phyloP scores from a whole-genome alignment of 2,113 vertebrate species.

The Vulpes lagopus region DNA sequence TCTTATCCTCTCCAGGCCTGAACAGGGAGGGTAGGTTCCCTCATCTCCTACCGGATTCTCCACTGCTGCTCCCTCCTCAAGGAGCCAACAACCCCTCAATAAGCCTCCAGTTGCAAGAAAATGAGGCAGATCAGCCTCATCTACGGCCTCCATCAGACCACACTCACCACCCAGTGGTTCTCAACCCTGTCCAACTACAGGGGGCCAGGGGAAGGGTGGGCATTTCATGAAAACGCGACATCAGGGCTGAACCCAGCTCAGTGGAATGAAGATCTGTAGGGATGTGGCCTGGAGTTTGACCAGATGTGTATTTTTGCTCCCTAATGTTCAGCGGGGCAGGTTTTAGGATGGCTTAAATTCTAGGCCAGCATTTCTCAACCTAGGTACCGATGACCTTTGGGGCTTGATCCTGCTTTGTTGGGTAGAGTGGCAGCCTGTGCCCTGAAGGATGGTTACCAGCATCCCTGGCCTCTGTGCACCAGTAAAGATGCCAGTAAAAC shows the following conservation, averaged over 20 bases:
- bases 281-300: not conserved
- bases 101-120: not conserved
- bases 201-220: not conserved
- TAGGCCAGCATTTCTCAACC: not conserved
- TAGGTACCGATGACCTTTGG: not conserved
- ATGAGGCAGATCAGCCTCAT: not conserved
- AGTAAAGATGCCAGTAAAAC: not conserved
- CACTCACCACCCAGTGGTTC: not conserved
- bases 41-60: not conserved
- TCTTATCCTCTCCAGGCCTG: not conserved
- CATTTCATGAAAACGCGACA: not conserved
- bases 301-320: not conserved
- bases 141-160: not conserved
- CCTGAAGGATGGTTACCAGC: not conserved
- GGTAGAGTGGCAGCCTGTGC: not conserved
- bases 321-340: not conserved
- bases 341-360: slow-evolving; percentile 25
- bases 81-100: not conserved
- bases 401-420: not conserved
- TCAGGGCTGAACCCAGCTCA: not conserved
- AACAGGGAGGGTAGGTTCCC: not conserved
- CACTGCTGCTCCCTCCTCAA: not conserved
- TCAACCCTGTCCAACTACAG: not conserved
- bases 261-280: slow-evolving; percentile 21
- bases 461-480: not conserved